phyloP scores from a whole-genome alignment of 2,888 invertebrate genomes.

The Caenorhabditis virilis region DNA sequence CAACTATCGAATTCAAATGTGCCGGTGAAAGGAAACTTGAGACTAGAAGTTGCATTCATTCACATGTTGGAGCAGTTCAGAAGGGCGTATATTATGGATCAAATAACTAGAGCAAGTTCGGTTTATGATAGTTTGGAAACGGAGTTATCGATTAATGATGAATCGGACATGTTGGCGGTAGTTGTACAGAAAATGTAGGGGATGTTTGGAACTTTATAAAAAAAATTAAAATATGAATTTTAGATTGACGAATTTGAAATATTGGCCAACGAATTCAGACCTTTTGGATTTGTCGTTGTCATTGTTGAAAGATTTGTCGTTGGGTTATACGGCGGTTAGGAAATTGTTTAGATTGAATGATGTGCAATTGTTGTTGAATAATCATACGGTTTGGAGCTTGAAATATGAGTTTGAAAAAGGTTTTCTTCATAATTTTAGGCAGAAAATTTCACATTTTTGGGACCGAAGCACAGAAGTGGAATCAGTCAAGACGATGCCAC shows the following conservation, averaged over 20 bases:
- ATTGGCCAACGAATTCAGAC: no score
- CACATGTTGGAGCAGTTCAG: conserved; percentile 98
- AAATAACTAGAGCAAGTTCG: conserved; percentile 71
- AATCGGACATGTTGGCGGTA: conserved; percentile 90
- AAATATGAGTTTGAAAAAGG: conserved; percentile 81
- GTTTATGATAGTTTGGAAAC: conserved; percentile 90
- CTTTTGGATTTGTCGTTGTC: conserved; percentile 75
- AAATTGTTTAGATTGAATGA: conserved; percentile 93
- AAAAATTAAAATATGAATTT: no score
- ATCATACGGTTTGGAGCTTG: no score
- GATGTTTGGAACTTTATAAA: no score
- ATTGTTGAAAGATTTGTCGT: conserved; percentile 96
- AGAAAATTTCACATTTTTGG: no score
- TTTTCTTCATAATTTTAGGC: no score
- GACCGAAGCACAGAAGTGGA: no score
- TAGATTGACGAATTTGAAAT: conserved; percentile 7
- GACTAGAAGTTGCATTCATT: conserved; percentile 88
- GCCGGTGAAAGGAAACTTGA: conserved; percentile 28
- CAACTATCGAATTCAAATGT: conserved; percentile 70
- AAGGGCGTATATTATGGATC: conserved; percentile 97
- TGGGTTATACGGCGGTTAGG: conserved; percentile 93
- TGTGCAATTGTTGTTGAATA: conserved; percentile 76
- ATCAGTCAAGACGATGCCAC: no score
- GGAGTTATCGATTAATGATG: conserved; percentile 89
- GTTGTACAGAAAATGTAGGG: conserved; percentile 97